Evolutionary conservation across 2,113 vertebrate genomes (phyloP).

Genomic region (Clarias gariepinus): DNA sequence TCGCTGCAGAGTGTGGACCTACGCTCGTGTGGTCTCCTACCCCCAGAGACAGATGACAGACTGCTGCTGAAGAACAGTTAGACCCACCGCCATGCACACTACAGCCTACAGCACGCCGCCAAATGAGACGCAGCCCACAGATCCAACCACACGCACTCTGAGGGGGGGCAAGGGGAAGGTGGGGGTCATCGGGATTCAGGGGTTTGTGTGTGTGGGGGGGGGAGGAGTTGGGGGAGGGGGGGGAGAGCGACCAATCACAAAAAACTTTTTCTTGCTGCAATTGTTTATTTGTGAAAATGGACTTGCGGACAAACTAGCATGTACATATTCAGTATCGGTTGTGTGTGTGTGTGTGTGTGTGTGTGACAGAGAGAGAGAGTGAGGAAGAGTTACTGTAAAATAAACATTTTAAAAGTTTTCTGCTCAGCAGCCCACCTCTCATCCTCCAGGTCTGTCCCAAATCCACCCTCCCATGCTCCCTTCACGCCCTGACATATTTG

Average conservation of each 20-base stretch:
- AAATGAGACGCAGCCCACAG: not conserved
- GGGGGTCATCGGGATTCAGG: not conserved
- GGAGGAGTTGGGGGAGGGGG: not conserved
- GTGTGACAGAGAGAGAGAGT: constrained; percentile 46
- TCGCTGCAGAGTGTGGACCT: constrained; percentile 82
- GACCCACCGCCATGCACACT: constrained; percentile 49
- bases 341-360: constrained; percentile 65
- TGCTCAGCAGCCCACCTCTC: constrained; percentile 38
- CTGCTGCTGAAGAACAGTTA: constrained; percentile 88
- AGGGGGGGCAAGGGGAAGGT: not conserved
- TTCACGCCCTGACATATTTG: constrained; percentile 24
- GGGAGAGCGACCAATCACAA: constrained; percentile 10
- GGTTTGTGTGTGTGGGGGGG: not conserved
- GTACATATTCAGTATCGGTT: constrained; percentile 74
- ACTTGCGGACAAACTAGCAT: constrained; percentile 59
- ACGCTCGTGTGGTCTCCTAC: constrained; percentile 81
- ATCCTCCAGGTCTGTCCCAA: constrained; percentile 1
- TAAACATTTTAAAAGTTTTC: constrained; percentile 48
- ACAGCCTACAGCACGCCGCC: constrained; percentile 19
- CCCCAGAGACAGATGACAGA: constrained; percentile 82
- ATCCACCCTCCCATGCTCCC: not conserved
- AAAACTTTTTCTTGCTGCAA: constrained; percentile 31
- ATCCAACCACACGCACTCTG: not conserved
- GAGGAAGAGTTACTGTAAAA: constrained; percentile 71
- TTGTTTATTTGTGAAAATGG: constrained; percentile 41